These are phyloP conservation scores for Petrophora chlorosata DNA, from an alignment of 2,888 invertebrate genomes.

Conservation along the genomic window DNA sequence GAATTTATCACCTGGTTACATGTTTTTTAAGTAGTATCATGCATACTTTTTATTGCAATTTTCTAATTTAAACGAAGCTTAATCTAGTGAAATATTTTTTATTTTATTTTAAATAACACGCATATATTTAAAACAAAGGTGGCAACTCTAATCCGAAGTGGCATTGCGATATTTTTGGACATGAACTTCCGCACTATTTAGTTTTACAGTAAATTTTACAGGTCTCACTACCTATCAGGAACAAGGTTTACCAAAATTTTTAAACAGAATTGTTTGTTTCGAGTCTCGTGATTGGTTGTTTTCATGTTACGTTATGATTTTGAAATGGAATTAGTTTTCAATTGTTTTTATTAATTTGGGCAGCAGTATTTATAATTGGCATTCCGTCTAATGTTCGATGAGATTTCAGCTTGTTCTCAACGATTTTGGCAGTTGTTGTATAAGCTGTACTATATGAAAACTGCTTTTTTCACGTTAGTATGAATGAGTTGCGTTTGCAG, in stretches of 20 bases:
- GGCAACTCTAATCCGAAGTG: neutral
- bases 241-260: conserved; percentile 74
- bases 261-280: conserved; percentile 53
- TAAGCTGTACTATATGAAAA: conserved; percentile 7
- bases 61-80: too few relatives aligned
- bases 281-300: conserved; percentile 69
- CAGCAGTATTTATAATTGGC: conserved; percentile 34
- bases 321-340: conserved; percentile 35
- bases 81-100: too few relatives aligned
- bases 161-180: neutral
- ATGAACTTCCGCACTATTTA: conserved; percentile 75
- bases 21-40: too few relatives aligned
- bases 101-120: too few relatives aligned
- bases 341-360: conserved; percentile 42
- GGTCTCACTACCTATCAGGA: conserved; percentile 81
- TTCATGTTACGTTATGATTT: conserved; percentile 46
- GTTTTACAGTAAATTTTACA: conserved; percentile 81
- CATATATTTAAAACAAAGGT: too few relatives aligned
- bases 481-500: neutral
- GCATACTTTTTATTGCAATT: too few relatives aligned
- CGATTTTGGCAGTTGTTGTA: neutral
- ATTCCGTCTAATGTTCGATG: conserved; percentile 15
- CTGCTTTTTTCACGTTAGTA: neutral
- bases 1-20: too few relatives aligned
- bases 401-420: conserved; percentile 3